Percentiles rank a stretch among this genome's conserved stretches.
Evolutionary conservation across 2,113 vertebrate genomes (phyloP).

Genomic region (Corydoras sp.): DNA sequence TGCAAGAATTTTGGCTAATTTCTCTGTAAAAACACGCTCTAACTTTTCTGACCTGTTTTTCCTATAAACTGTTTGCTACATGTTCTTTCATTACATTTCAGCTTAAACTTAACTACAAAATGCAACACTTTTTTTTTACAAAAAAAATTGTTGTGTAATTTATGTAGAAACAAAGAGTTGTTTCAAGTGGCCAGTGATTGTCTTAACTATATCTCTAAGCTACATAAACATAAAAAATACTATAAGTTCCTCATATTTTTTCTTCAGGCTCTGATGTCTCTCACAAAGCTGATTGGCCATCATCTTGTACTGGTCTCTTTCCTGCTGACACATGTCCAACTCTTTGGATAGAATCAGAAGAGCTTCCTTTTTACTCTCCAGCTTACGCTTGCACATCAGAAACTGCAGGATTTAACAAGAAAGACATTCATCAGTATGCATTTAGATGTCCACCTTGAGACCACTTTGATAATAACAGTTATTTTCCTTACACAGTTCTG

Average conservation of each 20-base stretch:
- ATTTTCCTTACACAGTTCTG: neutral
- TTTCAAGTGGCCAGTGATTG: neutral
- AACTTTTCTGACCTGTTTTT: too few species aligned
- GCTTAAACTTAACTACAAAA: too few species aligned
- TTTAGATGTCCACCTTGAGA: neutral
- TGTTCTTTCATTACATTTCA: too few species aligned
- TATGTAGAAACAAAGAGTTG: neutral
- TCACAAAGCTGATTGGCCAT: conserved; percentile 96
- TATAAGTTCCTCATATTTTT: conserved; percentile 89
- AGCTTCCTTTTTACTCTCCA: conserved; percentile 95
- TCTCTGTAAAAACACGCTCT: too few species aligned
- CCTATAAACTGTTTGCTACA: too few species aligned
- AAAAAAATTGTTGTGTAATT: too few species aligned
- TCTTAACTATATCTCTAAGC: neutral
- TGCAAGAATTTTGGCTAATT: too few species aligned
- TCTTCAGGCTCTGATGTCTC: conserved; percentile 88
- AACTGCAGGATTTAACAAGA: conserved; percentile 38
- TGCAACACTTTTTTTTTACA: too few species aligned
- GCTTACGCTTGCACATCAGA: conserved; percentile 82
- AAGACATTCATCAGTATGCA: neutral
- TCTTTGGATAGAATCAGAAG: conserved; percentile 94
- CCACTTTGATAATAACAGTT: neutral
- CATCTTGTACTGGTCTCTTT: conserved; percentile 93
- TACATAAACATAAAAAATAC: conserved; percentile 60
- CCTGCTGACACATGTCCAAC: conserved; percentile 91